These are phyloP conservation scores for Scaptomyza flava DNA, from an alignment of 2,888 invertebrate genomes.

Conservation along the genomic window DNA sequence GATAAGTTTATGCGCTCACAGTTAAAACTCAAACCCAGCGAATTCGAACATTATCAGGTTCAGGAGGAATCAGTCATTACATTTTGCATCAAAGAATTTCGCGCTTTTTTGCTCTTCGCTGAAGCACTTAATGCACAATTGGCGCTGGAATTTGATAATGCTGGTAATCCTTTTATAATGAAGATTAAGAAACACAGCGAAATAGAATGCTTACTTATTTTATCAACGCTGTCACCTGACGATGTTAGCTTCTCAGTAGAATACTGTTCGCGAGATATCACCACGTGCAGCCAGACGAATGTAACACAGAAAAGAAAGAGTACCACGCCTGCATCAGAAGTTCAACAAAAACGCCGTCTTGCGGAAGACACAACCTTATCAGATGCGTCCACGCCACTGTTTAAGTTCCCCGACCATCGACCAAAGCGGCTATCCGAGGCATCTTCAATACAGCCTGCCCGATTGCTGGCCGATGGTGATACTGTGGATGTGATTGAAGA, in stretches of 20 bases:
- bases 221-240: constrained; percentile 87
- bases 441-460: constrained; percentile 59
- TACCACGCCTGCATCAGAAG: constrained; percentile 32
- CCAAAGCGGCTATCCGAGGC: constrained; percentile 31
- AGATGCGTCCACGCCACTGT: constrained; percentile 41
- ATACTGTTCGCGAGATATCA: constrained; percentile 63
- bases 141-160: constrained; percentile 89
- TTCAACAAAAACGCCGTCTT: constrained; percentile 49
- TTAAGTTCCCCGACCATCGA: constrained; percentile 54
- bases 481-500: constrained; percentile 43
- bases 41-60: constrained; percentile 80
- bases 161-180: constrained; percentile 92
- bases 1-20: constrained; percentile 91
- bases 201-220: constrained; percentile 92
- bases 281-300: constrained; percentile 22
- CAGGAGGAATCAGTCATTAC: constrained; percentile 89
- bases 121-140: constrained; percentile 90
- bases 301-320: constrained; percentile 61
- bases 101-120: constrained; percentile 91
- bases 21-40: constrained; percentile 87
- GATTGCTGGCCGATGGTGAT: constrained; percentile 58
- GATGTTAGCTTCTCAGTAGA: constrained; percentile 81
- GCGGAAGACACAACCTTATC: constrained; percentile 59
- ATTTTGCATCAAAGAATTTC: constrained; percentile 93
- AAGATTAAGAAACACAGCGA: constrained; percentile 89